phyloP scores from a whole-genome alignment of 1,140 invertebrate genomes.

The Drosophila dunni region DNA sequence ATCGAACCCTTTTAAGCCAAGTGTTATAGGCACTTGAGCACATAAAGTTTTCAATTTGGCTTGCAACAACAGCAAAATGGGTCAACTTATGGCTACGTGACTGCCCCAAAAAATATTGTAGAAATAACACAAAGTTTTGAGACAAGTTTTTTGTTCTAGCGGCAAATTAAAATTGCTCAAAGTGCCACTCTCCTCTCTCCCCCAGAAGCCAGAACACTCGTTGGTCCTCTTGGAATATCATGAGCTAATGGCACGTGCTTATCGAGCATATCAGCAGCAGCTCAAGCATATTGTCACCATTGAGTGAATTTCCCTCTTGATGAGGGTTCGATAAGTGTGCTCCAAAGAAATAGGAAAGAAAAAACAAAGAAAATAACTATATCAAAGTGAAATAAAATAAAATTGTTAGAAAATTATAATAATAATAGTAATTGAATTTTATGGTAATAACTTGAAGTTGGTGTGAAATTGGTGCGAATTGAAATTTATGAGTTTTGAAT shows the following conservation, averaged over 20 bases:
- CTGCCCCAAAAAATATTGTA: slow-evolving; percentile 30
- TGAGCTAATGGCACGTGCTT: slow-evolving; percentile 74
- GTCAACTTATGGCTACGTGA: slow-evolving; percentile 64
- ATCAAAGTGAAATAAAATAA: neutral
- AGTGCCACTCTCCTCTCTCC: slow-evolving; percentile 5
- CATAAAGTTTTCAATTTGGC: slow-evolving; percentile 62
- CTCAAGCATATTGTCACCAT: slow-evolving; percentile 68
- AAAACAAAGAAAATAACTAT: neutral
- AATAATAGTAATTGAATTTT: slow-evolving; percentile 65
- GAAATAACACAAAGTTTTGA: slow-evolving; percentile 46
- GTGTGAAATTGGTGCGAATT: slow-evolving; percentile 32
- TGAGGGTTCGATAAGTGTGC: slow-evolving; percentile 49
- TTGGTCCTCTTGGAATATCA: slow-evolving; percentile 11
- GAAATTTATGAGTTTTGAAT: slow-evolving; percentile 49
- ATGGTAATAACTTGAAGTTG: slow-evolving; percentile 10
- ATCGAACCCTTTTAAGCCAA: slow-evolving; percentile 15
- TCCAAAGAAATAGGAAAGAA: neutral
- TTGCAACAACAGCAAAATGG: slow-evolving; percentile 45
- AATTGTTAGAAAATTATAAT: slow-evolving; percentile 9
- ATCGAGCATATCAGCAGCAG: slow-evolving; percentile 65
- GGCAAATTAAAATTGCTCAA: slow-evolving; percentile 66
- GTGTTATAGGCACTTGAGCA: slow-evolving; percentile 38
- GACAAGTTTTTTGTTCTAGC: slow-evolving; percentile 53
- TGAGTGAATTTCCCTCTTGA: slow-evolving; percentile 30
- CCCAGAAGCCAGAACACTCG: neutral